phyloP scores from a whole-genome alignment of 2,113 vertebrate species.

The Scatophagus argus region DNA sequence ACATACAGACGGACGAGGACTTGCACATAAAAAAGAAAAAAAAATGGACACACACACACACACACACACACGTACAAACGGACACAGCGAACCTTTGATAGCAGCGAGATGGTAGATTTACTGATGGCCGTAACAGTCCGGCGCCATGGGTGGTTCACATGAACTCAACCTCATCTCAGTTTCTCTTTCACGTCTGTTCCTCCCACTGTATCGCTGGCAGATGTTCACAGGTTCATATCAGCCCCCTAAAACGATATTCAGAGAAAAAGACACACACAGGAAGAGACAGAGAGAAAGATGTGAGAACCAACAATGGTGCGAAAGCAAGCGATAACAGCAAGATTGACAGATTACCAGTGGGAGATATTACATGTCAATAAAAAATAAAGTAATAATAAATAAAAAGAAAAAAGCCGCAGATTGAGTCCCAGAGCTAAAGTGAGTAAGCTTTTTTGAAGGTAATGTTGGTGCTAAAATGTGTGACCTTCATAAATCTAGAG shows the following conservation, averaged over 20 bases:
- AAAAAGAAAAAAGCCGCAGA: conserved; percentile 30
- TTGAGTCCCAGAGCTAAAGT: conserved; percentile 21
- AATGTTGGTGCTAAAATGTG: conserved; percentile 31
- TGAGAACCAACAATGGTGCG: conserved; percentile 53
- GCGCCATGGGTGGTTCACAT: conserved; percentile 74
- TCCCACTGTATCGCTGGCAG: conserved; percentile 75
- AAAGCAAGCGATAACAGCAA: conserved; percentile 63
- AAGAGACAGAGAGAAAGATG: conserved; percentile 57
- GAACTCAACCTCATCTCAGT: conserved; percentile 78
- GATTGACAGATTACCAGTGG: conserved; percentile 73
- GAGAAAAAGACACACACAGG: conserved; percentile 53
- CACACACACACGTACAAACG: conserved; percentile 26
- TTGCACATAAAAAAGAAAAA: conserved; percentile 6
- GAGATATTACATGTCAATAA: conserved; percentile 63
- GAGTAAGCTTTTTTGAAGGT: conserved; percentile 24
- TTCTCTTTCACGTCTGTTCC: conserved; percentile 57
- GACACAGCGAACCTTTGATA: conserved; percentile 73
- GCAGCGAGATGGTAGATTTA: conserved; percentile 76
- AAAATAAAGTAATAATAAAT: conserved; percentile 61
- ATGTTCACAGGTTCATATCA: conserved; percentile 80
- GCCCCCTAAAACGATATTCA: conserved; percentile 58
- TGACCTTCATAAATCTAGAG: conserved; percentile 15
- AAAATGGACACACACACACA: conserved; percentile 3
- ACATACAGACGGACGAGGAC: conserved; percentile 31
- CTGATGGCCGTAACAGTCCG: conserved; percentile 77